Conservation (phyloP, 37 sponge, comb jelly and placozoan genomes). For the Tethya wilhelma region DNA sequence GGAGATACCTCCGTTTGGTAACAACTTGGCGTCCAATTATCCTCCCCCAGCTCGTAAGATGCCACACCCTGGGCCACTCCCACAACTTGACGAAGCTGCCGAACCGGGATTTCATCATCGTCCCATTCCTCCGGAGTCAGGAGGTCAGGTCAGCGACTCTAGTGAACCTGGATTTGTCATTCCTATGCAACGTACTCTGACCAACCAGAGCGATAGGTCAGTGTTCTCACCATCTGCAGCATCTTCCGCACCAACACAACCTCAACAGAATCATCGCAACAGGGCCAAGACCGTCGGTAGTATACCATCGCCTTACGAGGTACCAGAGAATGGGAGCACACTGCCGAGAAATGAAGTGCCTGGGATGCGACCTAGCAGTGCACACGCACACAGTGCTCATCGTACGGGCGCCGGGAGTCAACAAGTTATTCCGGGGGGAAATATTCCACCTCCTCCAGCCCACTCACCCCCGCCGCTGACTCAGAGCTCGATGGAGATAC, state of each 20-base stretch:
- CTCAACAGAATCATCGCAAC: not conserved
- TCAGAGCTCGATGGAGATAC: slow-evolving; percentile 11
- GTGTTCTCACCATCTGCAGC: not conserved
- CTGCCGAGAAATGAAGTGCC: slow-evolving; percentile 1
- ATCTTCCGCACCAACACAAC: slow-evolving; percentile 4
- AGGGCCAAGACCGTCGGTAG: slow-evolving; percentile 13
- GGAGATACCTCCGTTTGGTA: not conserved
- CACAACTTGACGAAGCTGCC: not conserved
- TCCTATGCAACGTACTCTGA: slow-evolving; percentile 23
- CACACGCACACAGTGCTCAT: not conserved
- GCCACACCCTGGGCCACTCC: slow-evolving; percentile 16
- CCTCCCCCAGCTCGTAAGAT: not conserved
- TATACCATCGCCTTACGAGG: slow-evolving; percentile 51
- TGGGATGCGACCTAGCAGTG: not conserved
- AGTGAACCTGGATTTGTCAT: not conserved
- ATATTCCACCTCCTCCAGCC: slow-evolving; percentile 24
- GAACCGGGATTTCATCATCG: slow-evolving; percentile 6
- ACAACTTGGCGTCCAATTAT: not conserved
- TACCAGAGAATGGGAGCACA: slow-evolving; percentile 27
- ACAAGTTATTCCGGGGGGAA: not conserved
- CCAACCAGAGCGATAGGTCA: slow-evolving; percentile 10
- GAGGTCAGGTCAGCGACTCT: too few relatives aligned
- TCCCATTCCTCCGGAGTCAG: not conserved
- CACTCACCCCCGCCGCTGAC: slow-evolving; percentile 44
- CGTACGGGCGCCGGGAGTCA: not conserved